Conservation (phyloP, 2,888 invertebrate species). For the Steinernema carpocapsae region DNA sequence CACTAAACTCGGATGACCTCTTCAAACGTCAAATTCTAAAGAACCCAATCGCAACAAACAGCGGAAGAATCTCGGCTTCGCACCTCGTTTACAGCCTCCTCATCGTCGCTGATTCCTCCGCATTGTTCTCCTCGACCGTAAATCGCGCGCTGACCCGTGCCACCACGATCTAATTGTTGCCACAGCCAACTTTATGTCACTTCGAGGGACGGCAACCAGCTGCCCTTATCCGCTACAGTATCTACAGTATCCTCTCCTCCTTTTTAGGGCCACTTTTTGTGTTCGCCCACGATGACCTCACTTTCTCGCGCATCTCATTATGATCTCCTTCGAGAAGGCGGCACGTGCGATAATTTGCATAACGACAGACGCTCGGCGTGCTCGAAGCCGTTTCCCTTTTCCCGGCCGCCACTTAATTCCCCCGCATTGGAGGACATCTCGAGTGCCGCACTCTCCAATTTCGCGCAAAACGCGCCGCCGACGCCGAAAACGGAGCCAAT, state of each 20-base stretch:
- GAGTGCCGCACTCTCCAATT: conserved; percentile 23
- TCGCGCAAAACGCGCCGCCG: conserved; percentile 27
- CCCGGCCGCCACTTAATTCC: conserved; percentile 33
- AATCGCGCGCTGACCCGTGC: conserved; percentile 34
- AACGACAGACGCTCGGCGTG: conserved; percentile 25
- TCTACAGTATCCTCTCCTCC: not conserved
- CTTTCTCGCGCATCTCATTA: conserved; percentile 30
- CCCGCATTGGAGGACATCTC: conserved; percentile 12
- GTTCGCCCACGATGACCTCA: conserved; percentile 19
- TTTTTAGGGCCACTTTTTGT: conserved; percentile 14
- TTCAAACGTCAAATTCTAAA: not conserved
- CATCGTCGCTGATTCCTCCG: conserved; percentile 10
- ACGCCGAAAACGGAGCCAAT: conserved; percentile 34
- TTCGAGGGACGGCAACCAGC: conserved; percentile 12
- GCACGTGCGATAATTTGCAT: conserved; percentile 32
- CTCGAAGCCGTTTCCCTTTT: conserved; percentile 2
- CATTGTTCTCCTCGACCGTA: conserved; percentile 22
- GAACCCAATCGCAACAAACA: not conserved
- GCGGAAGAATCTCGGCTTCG: not conserved
- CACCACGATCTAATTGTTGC: conserved; percentile 26
- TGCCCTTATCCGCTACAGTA: conserved; percentile 3
- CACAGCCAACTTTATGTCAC: conserved; percentile 30
- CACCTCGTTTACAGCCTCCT: conserved; percentile 6
- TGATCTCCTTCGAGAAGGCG: conserved; percentile 13
- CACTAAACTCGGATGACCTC: no score